Evolutionary conservation across 92 coral and sea anemone species (phyloP), one percentile per base, ranked within the genome.

Genomic region (Porites divaricata): DNA sequence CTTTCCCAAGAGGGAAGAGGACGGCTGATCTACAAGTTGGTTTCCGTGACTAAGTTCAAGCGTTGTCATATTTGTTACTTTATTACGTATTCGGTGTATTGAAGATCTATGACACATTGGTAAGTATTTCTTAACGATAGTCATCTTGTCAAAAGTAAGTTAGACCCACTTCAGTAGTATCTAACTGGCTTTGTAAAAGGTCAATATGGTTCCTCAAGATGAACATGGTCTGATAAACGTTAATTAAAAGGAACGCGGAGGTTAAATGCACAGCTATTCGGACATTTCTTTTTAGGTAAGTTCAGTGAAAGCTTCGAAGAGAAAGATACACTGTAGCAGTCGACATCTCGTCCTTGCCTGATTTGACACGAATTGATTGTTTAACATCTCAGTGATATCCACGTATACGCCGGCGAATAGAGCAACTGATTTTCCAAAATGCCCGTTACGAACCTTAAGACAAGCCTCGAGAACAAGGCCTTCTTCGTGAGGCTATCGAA

Each of bases 391-490:
- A n/a, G n/a, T 35, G 45, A 35, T 35, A 35, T 35, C 45, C 45
- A 35, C n/a, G n/a, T n/a, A n/a, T n/a, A n/a, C 45, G 45, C 45
- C 45, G 4, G 4, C 45, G 45, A 35, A 35, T 35, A 35, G 45
- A 35, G 45, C 45, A 35, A 35, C 45, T 35, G 5, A 35, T 35
- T 35, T 35, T 35, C 45, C 45, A 35, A 35, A 41, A 80, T 80
- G 85, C 76, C 85, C 63, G 68, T 75, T 61, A 20, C 86, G 2
- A 82, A 82, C 23, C 48, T 82, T 6, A 82, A 82, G 79, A 82
- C 86, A 14, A 73, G 86, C 86, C 61, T 82, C 16, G 86, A 82
- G 23, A 15, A 72, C 20, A 75, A 78, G 13, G 86, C 86, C 16
- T 75, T 74, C 26, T 84, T 84, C 12, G 66, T 76, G 23, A 71